Conservation (phyloP, 2,797 vertebrate genomes). For the Rhadinocentrus ornatus region DNA sequence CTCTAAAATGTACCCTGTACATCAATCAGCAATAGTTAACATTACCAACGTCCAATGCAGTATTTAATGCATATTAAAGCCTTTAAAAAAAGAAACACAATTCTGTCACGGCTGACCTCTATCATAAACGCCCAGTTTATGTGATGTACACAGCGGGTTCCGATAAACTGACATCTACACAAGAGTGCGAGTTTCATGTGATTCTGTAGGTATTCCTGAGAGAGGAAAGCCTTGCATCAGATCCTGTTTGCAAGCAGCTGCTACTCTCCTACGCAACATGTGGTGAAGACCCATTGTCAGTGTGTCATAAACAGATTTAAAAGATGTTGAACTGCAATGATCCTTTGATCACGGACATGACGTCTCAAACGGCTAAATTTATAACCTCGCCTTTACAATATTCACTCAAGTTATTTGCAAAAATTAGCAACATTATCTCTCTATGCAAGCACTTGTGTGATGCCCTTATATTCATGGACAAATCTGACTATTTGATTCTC, state of each 20-base stretch:
- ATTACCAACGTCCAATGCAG: neutral
- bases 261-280: conserved; percentile 39
- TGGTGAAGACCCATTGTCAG: conserved; percentile 7
- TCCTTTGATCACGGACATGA: neutral
- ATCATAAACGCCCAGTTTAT: neutral
- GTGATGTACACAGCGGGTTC: conserved; percentile 24
- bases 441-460: neutral
- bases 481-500: neutral
- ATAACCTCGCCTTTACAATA: neutral
- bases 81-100: neutral
- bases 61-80: neutral
- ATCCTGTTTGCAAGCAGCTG: conserved; percentile 33
- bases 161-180: neutral
- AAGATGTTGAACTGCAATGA: conserved; percentile 16
- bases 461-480: neutral
- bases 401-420: neutral
- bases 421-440: neutral
- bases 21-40: neutral
- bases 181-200: conserved; percentile 4
- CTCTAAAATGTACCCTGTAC: neutral
- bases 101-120: neutral
- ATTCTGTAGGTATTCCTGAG: conserved; percentile 15
- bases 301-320: conserved; percentile 9
- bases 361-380: neutral
- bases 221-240: conserved; percentile 54